Evolutionary conservation across 2,888 invertebrate genomes (phyloP), one percentile per base, ranked within the genome.

Genomic region (Palloptera scutellata): DNA sequence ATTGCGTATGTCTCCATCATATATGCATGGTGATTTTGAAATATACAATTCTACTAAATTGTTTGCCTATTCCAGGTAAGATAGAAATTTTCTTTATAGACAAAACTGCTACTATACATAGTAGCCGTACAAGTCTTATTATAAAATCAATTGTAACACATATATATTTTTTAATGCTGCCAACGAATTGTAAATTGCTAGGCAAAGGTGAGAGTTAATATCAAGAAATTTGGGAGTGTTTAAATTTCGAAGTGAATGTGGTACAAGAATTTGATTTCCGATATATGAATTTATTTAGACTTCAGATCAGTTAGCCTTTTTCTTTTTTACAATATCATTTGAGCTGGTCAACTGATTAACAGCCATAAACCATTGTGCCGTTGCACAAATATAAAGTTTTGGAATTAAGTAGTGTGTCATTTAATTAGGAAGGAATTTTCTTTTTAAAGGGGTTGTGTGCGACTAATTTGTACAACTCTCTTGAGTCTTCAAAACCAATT

Each of bases 21-120:
- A 92, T 68, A 88, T 90, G 86, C 89, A 91, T 83, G 93, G 94
- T 0, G 80, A 80, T 11, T 84, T 85, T 73, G 78, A 76, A 19
- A 74, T 88, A 64, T 82, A 82, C 60, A 80, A 86, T 11, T 73
- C 76, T 15, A 83, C 87, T 54, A 85, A 86, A 6, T 88, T 92
- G 66, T 86, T 92, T 57, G 90, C 89, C 0, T 91, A 89, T 75
- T 89, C 90, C 67, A 90, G 93, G 93, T 93, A 86, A 85, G 76
- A 67, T 57, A 3, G 11, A 4, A 20, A 9, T 45, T 43, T 9
- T 15, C 9, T 8, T 10, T 17, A 8, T 8, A 59, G 15, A 9
- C 20, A 53, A 30, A 0, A 13, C 5, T 13, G 60, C 40, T 41
- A 1, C 30, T 30, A 40, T 41, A 62, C 17, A 10, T 51, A 40